phyloP scores from a whole-genome alignment of 2,113 vertebrate genomes.

The Shinisaurus crocodilurus region DNA sequence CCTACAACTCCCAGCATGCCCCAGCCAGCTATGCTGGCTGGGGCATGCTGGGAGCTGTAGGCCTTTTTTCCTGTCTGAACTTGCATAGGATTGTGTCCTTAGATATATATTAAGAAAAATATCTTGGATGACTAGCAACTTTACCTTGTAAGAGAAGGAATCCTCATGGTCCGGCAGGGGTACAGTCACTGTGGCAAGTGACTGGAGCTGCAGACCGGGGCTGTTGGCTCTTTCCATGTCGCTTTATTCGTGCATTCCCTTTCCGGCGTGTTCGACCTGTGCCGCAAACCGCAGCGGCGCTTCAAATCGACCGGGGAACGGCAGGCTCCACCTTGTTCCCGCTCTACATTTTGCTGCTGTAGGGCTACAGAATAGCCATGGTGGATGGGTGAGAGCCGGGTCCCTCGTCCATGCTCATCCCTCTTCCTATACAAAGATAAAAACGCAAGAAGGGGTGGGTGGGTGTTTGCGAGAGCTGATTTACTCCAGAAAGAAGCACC shows the following conservation, averaged over 20 bases:
- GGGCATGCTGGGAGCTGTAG: no score
- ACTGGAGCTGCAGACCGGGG: constrained; percentile 68
- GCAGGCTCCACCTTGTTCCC: neutral
- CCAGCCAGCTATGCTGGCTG: no score
- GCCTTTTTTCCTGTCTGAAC: no score
- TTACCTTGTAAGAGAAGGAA: constrained; percentile 84
- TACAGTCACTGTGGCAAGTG: constrained; percentile 48
- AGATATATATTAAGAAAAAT: neutral
- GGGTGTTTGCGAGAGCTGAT: no score
- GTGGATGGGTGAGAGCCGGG: neutral
- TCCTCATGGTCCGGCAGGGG: constrained; percentile 60
- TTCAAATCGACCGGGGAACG: neutral
- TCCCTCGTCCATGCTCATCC: neutral
- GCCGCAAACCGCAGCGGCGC: neutral
- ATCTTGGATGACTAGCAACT: neutral
- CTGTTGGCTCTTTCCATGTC: constrained; percentile 72
- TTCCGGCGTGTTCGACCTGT: neutral
- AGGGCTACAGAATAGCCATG: neutral
- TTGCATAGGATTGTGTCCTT: no score
- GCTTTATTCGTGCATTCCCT: constrained; percentile 2
- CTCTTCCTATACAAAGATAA: neutral
- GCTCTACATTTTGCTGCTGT: constrained; percentile 47
- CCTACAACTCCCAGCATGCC: no score
- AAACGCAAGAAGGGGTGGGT: neutral
- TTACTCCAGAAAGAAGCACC: neutral